Evolutionary conservation across 2,888 invertebrate species (phyloP).

Genomic region (Epiblema foenella): DNA sequence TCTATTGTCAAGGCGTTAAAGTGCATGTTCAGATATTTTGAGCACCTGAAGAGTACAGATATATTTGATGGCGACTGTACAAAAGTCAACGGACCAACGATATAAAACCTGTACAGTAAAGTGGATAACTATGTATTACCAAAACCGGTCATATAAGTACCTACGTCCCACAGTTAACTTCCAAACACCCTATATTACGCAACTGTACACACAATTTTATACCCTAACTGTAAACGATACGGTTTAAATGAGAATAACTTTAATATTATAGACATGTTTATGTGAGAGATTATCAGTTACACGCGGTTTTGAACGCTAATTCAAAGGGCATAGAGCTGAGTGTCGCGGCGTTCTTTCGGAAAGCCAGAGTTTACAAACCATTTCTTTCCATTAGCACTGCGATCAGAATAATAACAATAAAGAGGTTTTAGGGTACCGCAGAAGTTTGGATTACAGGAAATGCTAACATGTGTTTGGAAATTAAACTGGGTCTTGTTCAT

Average conservation of each 20-base stretch:
- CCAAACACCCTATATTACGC: not conserved
- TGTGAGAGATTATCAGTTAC: not conserved
- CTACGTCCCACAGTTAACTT: not conserved
- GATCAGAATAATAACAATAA: conserved; percentile 55
- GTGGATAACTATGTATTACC: conserved; percentile 29
- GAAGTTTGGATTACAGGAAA: not conserved
- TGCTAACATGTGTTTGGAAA: not conserved
- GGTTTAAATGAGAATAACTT: not conserved
- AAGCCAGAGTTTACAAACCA: conserved; percentile 58
- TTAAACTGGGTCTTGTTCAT: too few relatives aligned
- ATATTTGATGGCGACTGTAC: too few relatives aligned
- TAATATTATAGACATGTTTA: not conserved
- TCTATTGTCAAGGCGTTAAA: too few relatives aligned
- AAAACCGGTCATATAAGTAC: conserved; percentile 18
- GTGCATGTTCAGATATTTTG: too few relatives aligned
- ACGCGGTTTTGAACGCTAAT: conserved; percentile 38
- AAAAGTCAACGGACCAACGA: not conserved
- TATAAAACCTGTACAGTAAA: conserved; percentile 4
- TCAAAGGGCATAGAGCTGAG: conserved; percentile 44
- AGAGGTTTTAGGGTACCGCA: conserved; percentile 51
- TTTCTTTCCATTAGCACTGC: conserved; percentile 65
- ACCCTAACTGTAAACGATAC: conserved; percentile 3
- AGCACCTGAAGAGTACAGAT: too few relatives aligned
- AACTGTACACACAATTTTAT: not conserved
- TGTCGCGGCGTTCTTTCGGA: conserved; percentile 44